Evolutionary conservation across 2,113 vertebrate genomes (phyloP).

Genomic region (Tupaia tana): DNA sequence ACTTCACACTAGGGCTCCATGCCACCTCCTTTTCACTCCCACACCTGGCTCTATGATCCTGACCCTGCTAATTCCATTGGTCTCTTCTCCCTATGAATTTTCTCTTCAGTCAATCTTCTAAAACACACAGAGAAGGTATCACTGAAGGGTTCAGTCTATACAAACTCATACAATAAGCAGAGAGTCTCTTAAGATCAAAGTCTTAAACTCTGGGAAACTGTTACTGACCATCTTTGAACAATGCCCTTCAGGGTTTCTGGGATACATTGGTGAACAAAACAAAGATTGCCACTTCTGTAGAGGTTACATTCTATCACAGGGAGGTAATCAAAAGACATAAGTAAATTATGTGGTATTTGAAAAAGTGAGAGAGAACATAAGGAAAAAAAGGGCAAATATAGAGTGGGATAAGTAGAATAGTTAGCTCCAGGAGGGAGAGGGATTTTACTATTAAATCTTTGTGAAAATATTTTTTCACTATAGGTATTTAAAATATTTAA

Average conservation of each 20-base stretch:
- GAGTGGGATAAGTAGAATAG: neutral
- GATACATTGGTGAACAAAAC: neutral
- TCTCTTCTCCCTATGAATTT: neutral
- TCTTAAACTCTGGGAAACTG: neutral
- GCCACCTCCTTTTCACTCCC: neutral
- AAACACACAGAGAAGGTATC: neutral
- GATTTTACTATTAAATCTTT: neutral
- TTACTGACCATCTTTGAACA: neutral
- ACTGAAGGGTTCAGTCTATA: neutral
- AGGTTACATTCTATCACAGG: neutral
- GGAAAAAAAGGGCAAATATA: neutral
- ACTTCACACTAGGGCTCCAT: no score
- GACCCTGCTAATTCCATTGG: neutral
- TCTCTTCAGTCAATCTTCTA: neutral
- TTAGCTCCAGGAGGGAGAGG: neutral
- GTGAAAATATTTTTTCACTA: neutral
- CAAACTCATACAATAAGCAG: neutral
- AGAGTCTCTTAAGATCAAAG: neutral
- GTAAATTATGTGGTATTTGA: neutral
- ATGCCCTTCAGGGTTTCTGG: neutral
- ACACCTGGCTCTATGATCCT: neutral
- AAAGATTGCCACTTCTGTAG: neutral
- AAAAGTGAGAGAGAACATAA: neutral
- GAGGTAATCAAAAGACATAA: neutral
- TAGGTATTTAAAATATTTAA: neutral